A percentile compares a stretch with the other conserved stretches of the same genome.
Conservation (phyloP, 2,797 vertebrate species). For the Ctenochaetus hawaiiensis region DNA sequence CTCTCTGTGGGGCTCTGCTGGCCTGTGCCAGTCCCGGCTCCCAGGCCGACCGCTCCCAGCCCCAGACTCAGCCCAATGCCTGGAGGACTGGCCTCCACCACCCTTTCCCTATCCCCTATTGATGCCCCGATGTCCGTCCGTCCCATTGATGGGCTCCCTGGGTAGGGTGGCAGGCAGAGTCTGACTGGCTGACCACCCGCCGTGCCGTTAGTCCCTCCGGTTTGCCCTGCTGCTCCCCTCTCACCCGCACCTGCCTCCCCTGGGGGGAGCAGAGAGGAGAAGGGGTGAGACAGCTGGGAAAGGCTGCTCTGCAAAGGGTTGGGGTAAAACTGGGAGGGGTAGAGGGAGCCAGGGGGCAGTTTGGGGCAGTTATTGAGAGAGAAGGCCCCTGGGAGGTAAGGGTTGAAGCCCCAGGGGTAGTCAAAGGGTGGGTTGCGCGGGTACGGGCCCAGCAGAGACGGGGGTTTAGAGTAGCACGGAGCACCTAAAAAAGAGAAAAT, state of each 20-base stretch:
- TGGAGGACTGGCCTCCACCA: slow-evolving; percentile 67
- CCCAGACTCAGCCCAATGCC: slow-evolving; percentile 70
- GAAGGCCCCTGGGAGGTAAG: slow-evolving; percentile 92
- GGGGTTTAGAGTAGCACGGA: slow-evolving; percentile 91
- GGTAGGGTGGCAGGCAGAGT: slow-evolving; percentile 84
- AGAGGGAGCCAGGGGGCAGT: slow-evolving; percentile 91
- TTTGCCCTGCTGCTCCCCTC: slow-evolving; percentile 78
- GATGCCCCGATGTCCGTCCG: slow-evolving; percentile 80
- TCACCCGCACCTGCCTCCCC: slow-evolving; percentile 82
- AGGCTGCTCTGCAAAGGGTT: slow-evolving; percentile 89
- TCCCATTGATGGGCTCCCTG: slow-evolving; percentile 75
- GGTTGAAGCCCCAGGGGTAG: slow-evolving; percentile 94
- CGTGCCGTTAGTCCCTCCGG: slow-evolving; percentile 79
- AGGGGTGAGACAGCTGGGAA: slow-evolving; percentile 89
- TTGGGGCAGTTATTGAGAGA: slow-evolving; percentile 92
- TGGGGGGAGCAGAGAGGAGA: slow-evolving; percentile 86
- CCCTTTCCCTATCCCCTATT: slow-evolving; percentile 79
- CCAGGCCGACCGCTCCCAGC: slow-evolving; percentile 75
- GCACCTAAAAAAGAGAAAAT: slow-evolving; percentile 84
- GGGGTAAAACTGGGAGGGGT: slow-evolving; percentile 93
- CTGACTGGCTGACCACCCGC: slow-evolving; percentile 80
- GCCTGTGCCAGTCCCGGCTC: slow-evolving; percentile 65
- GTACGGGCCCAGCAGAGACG: slow-evolving; percentile 91
- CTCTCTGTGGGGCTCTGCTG: slow-evolving; percentile 82
- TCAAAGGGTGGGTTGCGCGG: slow-evolving; percentile 90